Evolutionary conservation across 1,140 invertebrate genomes (phyloP).

Genomic region (Heliothis subflexa): DNA sequence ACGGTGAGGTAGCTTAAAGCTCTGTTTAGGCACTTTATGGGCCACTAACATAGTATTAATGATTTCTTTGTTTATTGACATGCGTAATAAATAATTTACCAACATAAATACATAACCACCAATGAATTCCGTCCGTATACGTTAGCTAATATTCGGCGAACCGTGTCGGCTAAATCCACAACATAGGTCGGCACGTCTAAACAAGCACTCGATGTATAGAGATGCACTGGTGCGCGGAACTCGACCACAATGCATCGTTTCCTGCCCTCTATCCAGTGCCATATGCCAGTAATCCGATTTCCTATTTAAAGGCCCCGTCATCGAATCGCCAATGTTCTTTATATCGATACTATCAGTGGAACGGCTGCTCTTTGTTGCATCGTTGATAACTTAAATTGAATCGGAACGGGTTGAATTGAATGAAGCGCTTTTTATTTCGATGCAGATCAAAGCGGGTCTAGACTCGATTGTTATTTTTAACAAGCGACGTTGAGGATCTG

Average conservation of each 20-base stretch:
- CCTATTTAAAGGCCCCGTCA: conserved; percentile 39
- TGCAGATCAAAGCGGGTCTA: not conserved
- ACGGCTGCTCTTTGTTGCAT: conserved; percentile 14
- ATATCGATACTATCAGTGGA: conserved; percentile 35
- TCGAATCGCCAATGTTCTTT: conserved; percentile 40
- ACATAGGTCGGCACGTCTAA: conserved; percentile 31
- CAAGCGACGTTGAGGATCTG: not conserved
- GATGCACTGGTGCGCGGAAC: conserved; percentile 26
- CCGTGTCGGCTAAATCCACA: conserved; percentile 29
- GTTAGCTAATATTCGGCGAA: conserved; percentile 35
- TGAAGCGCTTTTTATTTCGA: not conserved
- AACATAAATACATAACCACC: not conserved
- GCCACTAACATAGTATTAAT: too few species aligned
- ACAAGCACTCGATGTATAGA: conserved; percentile 28
- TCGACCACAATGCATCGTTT: conserved; percentile 44
- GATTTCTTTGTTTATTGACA: too few species aligned
- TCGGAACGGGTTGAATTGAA: conserved; percentile 8
- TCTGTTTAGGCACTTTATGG: too few species aligned
- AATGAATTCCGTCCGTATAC: conserved; percentile 6
- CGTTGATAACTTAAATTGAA: conserved; percentile 11
- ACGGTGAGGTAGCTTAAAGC: too few species aligned
- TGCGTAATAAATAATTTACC: not conserved
- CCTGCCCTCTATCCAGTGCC: conserved; percentile 43
- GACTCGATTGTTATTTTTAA: not conserved
- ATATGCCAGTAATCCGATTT: conserved; percentile 48